Conservation (phyloP, 2,113 vertebrate species). For the Daphoenositta chrysoptera region DNA sequence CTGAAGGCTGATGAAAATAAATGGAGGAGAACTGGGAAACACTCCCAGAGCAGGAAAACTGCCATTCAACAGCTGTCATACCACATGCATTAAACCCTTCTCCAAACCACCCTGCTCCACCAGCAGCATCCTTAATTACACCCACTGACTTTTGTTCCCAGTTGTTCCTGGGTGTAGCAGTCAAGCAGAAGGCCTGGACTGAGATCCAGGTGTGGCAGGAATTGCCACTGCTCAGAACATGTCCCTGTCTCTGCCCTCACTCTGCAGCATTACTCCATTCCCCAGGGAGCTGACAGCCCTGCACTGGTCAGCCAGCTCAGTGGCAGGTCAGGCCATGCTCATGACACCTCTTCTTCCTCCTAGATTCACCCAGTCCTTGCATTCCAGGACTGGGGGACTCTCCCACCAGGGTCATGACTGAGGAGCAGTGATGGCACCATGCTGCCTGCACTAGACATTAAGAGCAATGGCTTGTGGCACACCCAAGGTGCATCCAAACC, state of each 20-base stretch:
- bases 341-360: neutral
- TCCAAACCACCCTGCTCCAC: neutral
- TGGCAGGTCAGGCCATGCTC: neutral
- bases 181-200: neutral
- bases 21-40: neutral
- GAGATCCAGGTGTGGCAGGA: neutral
- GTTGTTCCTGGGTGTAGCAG: neutral
- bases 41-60: neutral
- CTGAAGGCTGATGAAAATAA: neutral
- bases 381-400: neutral
- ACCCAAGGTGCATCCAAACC: neutral
- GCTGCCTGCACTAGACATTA: neutral
- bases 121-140: neutral
- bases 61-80: neutral
- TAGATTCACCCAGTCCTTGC: neutral
- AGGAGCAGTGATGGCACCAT: rapidly evolving
- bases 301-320: neutral
- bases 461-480: neutral
- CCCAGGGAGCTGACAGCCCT: neutral
- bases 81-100: neutral
- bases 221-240: neutral
- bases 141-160: neutral
- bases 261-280: neutral
- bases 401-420: rapidly evolving
- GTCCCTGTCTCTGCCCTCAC: rapidly evolving